phyloP scores from a whole-genome alignment of 2,113 vertebrate genomes.

The Elgaria multicarinata region DNA sequence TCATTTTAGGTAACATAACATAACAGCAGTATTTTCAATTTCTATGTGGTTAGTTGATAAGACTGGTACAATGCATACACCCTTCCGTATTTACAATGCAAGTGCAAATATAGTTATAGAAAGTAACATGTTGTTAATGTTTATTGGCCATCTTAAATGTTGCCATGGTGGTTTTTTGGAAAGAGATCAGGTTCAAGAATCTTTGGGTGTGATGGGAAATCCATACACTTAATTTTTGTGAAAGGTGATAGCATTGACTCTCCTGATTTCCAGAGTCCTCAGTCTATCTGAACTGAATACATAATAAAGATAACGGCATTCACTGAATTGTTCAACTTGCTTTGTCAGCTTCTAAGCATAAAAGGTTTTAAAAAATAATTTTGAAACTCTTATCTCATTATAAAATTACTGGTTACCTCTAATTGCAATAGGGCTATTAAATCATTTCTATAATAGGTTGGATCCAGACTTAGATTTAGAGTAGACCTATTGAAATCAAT shows the following conservation, averaged over 20 bases:
- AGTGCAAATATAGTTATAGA: conserved; percentile 52
- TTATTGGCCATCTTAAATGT: rapidly evolving
- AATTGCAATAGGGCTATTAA: not conserved
- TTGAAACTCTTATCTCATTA: not conserved
- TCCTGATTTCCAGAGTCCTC: not conserved
- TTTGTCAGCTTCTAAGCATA: rapidly evolving
- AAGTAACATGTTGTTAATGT: conserved; percentile 47
- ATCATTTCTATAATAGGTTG: not conserved
- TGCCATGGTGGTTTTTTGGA: not conserved
- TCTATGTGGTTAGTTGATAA: conserved; percentile 61
- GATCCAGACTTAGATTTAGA: too few species aligned
- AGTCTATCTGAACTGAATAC: not conserved
- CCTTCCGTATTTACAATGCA: conserved; percentile 59
- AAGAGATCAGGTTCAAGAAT: not conserved
- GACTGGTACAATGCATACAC: conserved; percentile 54
- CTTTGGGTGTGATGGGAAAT: not conserved
- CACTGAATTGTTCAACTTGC: not conserved
- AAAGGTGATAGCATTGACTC: not conserved
- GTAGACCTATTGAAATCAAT: too few species aligned
- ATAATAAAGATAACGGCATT: not conserved
- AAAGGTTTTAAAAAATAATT: not conserved
- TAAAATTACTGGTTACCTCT: not conserved
- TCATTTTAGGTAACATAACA: conserved; percentile 23
- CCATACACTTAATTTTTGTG: not conserved
- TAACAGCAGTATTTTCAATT: conserved; percentile 49